These are phyloP conservation scores for Alloscopus bannaensis DNA, from an alignment of 2,888 invertebrate genomes.

Conservation along the genomic window DNA sequence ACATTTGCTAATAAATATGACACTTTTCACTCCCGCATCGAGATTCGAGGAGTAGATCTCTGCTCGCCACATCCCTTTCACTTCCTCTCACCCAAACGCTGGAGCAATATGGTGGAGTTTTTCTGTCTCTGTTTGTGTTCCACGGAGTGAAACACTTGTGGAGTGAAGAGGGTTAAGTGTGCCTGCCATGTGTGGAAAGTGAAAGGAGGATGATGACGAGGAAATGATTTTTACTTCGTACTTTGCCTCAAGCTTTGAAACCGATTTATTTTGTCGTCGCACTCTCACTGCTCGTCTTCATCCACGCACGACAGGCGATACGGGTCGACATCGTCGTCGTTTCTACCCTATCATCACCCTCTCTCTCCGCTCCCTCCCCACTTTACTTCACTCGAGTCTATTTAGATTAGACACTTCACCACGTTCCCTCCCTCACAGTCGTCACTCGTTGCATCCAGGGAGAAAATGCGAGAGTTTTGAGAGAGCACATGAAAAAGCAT, in stretches of 20 bases:
- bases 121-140: neutral
- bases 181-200: neutral
- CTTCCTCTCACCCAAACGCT: no score
- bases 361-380: neutral
- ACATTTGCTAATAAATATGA: no score
- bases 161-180: neutral
- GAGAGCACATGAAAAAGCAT: no score
- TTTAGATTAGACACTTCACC: neutral
- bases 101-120: neutral
- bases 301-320: no score
- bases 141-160: no score
- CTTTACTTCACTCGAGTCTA: neutral
- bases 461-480: neutral
- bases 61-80: no score
- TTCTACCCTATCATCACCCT: neutral
- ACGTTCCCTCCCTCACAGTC: no score
- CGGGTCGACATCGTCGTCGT: no score
- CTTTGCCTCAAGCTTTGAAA: slow-evolving; percentile 34
- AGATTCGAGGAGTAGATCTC: no score
- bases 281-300: neutral
- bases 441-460: no score
- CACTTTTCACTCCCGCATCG: no score
- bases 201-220: neutral
- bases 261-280: slow-evolving; percentile 31
- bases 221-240: neutral